Evolutionary conservation across 2,797 vertebrate genomes (phyloP).

Genomic region (Manis crassicaudata): DNA sequence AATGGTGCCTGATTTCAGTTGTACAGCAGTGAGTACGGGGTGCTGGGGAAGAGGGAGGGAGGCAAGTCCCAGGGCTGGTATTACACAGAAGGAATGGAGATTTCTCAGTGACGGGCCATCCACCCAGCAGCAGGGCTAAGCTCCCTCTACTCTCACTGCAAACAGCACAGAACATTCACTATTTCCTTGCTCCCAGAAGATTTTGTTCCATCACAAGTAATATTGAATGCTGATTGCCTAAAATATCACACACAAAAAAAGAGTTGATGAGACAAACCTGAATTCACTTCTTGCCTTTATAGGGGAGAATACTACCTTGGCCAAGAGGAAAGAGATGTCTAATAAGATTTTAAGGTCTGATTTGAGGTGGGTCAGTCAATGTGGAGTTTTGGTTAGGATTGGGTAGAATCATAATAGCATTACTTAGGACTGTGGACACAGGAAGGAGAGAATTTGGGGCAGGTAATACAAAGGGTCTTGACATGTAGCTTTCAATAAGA

Average conservation of each 20-base stretch:
- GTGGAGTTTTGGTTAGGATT: not conserved
- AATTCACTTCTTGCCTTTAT: not conserved
- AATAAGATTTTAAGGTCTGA: not conserved
- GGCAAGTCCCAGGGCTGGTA: not conserved
- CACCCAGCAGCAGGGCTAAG: rapidly evolving
- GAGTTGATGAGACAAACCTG: not conserved
- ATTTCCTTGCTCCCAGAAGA: not conserved
- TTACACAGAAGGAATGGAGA: not conserved
- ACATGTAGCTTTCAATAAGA: not conserved
- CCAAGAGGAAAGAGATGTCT: not conserved
- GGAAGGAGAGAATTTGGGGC: not conserved
- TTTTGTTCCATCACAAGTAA: not conserved
- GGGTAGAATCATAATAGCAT: not conserved
- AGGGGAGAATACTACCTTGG: not conserved
- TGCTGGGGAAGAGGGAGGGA: not conserved
- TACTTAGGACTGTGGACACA: not conserved
- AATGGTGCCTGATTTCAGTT: not conserved
- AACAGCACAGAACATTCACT: not conserved
- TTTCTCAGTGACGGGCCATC: not conserved
- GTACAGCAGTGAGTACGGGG: not conserved
- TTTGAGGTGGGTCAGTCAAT: not conserved
- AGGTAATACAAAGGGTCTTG: not conserved
- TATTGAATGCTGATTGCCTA: not conserved
- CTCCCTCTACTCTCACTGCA: not conserved
- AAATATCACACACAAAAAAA: not conserved